Conservation (phyloP, 1,140 invertebrate species). For the Zaprionus kolodkinae region DNA sequence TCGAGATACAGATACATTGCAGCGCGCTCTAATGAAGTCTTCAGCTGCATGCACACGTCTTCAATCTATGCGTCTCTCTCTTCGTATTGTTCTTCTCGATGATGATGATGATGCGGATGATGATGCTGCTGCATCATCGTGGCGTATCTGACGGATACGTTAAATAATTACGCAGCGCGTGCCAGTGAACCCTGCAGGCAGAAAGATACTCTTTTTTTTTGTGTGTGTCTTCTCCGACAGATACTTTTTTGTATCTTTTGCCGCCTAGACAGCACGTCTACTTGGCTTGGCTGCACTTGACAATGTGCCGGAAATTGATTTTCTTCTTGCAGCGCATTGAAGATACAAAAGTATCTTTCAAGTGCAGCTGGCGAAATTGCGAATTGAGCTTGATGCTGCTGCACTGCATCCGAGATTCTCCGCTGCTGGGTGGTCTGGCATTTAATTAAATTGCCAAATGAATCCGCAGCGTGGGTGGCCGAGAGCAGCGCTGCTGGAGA, state of each 20-base stretch:
- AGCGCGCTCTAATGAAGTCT: conserved; percentile 56
- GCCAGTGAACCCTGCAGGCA: conserved; percentile 62
- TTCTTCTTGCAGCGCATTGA: conserved; percentile 40
- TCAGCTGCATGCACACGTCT: conserved; percentile 22
- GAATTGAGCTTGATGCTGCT: conserved; percentile 19
- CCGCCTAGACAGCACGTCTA: background rate
- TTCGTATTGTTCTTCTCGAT: conserved; percentile 29
- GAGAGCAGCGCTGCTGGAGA: background rate
- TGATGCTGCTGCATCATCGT: conserved; percentile 32
- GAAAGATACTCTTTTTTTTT: conserved; percentile 33
- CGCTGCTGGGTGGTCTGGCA: conserved; percentile 34
- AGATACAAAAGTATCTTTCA: conserved; percentile 59
- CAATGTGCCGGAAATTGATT: conserved; percentile 72
- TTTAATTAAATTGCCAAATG: conserved; percentile 58
- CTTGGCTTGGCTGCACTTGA: conserved; percentile 53
- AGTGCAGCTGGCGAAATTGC: conserved; percentile 36
- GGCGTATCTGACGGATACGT: conserved; percentile 60
- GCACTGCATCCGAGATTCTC: conserved; percentile 5
- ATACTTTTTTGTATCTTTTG: conserved; percentile 31
- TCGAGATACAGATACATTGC: conserved; percentile 13
- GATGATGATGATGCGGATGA: conserved; percentile 33
- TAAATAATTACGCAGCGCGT: conserved; percentile 57
- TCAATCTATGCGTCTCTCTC: background rate
- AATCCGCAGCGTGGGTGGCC: conserved; percentile 38
- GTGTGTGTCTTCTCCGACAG: background rate